Conservation (phyloP, 2,113 vertebrate genomes). For the Carassius gibelio region DNA sequence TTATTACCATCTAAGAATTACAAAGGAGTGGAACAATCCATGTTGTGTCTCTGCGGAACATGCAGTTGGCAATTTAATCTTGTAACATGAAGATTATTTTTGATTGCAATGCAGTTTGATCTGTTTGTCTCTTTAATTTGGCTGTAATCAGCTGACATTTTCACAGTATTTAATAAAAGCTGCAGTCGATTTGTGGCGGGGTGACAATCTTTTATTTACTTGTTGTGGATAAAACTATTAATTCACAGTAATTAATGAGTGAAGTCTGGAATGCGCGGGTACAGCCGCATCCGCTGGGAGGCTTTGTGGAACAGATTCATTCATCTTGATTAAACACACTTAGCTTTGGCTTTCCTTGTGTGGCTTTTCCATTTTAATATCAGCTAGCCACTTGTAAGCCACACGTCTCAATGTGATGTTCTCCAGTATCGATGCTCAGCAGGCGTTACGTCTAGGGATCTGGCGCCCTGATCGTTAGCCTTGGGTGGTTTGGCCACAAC, state of each 20-base stretch:
- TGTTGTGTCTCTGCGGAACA: slow-evolving; percentile 57
- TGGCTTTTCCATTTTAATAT: slow-evolving; percentile 61
- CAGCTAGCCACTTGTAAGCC: slow-evolving; percentile 30
- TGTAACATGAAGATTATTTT: slow-evolving; percentile 62
- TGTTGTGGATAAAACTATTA: slow-evolving; percentile 72
- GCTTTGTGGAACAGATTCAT: slow-evolving; percentile 60
- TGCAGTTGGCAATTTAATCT: slow-evolving; percentile 63
- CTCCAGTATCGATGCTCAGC: not conserved
- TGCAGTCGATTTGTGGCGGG: slow-evolving; percentile 59
- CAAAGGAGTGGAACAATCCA: slow-evolving; percentile 57
- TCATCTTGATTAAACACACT: slow-evolving; percentile 73
- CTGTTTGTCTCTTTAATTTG: slow-evolving; percentile 69
- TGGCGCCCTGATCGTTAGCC: not conserved
- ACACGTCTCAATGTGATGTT: slow-evolving; percentile 27
- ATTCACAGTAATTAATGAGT: slow-evolving; percentile 76
- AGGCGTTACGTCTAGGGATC: not conserved
- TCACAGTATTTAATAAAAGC: slow-evolving; percentile 71
- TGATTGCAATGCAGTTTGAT: slow-evolving; percentile 69
- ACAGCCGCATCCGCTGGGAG: slow-evolving; percentile 66
- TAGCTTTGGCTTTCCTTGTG: slow-evolving; percentile 59
- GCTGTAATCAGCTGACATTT: slow-evolving; percentile 70
- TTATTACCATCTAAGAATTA: slow-evolving; percentile 36
- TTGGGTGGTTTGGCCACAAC: slow-evolving; percentile 1
- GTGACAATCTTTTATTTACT: slow-evolving; percentile 76
- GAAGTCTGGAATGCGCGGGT: slow-evolving; percentile 63